phyloP scores from a whole-genome alignment of 2,113 vertebrate species.

The Phyllostomus discolor region DNA sequence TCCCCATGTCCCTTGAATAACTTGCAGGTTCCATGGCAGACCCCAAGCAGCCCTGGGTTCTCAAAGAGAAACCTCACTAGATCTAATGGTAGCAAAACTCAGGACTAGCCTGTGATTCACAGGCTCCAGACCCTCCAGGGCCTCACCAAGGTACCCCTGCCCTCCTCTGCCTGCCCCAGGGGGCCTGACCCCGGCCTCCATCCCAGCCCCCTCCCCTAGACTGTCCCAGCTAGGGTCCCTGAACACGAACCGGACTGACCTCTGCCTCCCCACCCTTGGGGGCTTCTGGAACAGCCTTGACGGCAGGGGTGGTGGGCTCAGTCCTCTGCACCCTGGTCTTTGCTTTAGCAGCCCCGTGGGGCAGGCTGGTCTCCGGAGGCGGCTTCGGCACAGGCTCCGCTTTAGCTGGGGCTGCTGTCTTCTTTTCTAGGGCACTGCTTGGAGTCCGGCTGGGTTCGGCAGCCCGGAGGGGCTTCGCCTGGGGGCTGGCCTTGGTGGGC shows the following conservation, averaged over 20 bases:
- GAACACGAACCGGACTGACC: constrained; percentile 83
- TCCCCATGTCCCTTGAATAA: neutral
- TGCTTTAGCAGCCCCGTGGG: constrained; percentile 72
- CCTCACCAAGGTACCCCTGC: neutral
- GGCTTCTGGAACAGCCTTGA: constrained; percentile 81
- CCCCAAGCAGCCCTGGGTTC: neutral
- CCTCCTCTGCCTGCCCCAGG: neutral
- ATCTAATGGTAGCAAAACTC: neutral
- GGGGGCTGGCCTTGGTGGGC: constrained; percentile 77
- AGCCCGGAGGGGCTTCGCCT: constrained; percentile 81
- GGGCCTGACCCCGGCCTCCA: neutral
- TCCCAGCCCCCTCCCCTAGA: neutral
- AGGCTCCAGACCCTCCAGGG: neutral
- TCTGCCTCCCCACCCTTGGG: constrained; percentile 89
- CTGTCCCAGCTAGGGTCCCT: neutral
- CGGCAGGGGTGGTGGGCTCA: constrained; percentile 81
- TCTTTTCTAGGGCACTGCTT: constrained; percentile 82
- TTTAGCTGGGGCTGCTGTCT: constrained; percentile 56
- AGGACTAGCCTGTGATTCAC: neutral
- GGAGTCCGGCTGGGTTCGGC: constrained; percentile 81
- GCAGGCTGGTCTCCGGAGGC: constrained; percentile 65
- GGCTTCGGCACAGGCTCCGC: constrained; percentile 74
- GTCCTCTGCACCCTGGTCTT: constrained; percentile 70
- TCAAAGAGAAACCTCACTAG: neutral
- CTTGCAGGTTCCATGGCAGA: neutral